A percentile compares a stretch with the other conserved stretches of the same genome.
Conservation (phyloP, 1,140 invertebrate genomes). For the Colletes gigas region DNA sequence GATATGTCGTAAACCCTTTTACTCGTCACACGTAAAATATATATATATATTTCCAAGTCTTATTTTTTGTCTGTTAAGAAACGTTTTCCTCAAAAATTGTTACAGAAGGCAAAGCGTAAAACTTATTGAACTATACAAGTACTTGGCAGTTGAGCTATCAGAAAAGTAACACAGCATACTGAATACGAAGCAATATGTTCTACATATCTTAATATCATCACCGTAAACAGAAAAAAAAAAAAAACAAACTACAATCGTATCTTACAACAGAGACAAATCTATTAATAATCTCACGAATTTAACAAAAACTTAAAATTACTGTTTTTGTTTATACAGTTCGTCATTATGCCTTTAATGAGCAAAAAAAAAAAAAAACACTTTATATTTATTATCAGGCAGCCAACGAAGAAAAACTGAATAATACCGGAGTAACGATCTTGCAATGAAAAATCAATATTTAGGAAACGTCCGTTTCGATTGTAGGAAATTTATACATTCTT, state of each 20-base stretch:
- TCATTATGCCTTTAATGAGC: not conserved
- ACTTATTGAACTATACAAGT: not conserved
- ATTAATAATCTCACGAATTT: constrained; percentile 40
- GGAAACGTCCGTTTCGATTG: not conserved
- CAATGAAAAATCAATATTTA: not conserved
- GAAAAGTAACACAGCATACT: not conserved
- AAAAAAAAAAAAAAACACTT: not conserved
- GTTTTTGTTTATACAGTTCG: not conserved
- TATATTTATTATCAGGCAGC: not conserved
- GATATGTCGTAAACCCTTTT: constrained; percentile 23
- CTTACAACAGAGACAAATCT: constrained; percentile 22
- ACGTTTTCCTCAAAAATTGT: not conserved
- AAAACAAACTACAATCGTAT: not conserved
- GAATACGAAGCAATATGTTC: constrained; percentile 12
- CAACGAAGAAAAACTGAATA: not conserved
- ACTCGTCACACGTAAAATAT: not conserved
- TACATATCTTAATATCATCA: not conserved
- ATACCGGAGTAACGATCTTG: not conserved
- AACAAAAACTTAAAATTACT: constrained; percentile 15
- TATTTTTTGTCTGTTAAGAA: not conserved
- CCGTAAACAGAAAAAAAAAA: constrained; percentile 1
- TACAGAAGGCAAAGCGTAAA: not conserved
- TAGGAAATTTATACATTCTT: constrained; percentile 11
- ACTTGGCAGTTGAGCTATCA: constrained; percentile 34
- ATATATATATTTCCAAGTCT: too few species aligned